Evolutionary conservation across 2,113 vertebrate species (phyloP), one percentile per base, ranked within the genome.

Genomic region (Lethenteron reissneri): DNA sequence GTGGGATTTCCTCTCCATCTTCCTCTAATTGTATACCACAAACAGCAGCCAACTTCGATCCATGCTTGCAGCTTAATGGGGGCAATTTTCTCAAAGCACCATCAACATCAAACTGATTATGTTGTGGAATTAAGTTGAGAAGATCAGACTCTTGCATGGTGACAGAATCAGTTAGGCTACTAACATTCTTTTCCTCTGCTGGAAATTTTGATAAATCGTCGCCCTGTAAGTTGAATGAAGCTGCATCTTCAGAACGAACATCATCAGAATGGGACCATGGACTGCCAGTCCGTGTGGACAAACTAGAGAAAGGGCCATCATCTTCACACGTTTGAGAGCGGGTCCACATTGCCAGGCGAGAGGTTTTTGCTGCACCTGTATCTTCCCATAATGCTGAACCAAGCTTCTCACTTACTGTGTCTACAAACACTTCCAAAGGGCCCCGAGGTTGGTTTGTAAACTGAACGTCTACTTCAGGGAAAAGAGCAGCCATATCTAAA

Each of bases 241-340:
- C 86, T 83, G 97, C 94, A 15, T 89, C 95, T 80, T 99, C 94
- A 15, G 94, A 99, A 75, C 92, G 88, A 25, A 90, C 92, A 84
- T 95, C 92, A 80, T 99, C 94, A 0, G 94, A 99, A 80, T 99
- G 90, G 75, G 94, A 99, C 92, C 94, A 99, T 6, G 94, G 94
- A 80, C 94, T 99, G 82, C 94, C 97, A 72, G 92, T 99, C 83
- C 94, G 85, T 1, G 94, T 99, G 78, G 94, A 99, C 81, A 99
- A 84, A 81, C 92, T 99, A 76, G 94, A 99, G 88, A 92, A 99
- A 82, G 95, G 90, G 90, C 95, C 94, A 70, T 89, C 92, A 87
- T 97, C 92, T 78, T 99, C 94, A 85, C 97, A 99, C 92, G 92
- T 92, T 96, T 92, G 96, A 90, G 97, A 97, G 96, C 94, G 95